A percentile compares a stretch with the other conserved stretches of the same genome.
These are phyloP conservation scores for Epizoanthus fatuus DNA, from an alignment of 92 coral and sea anemone species.

Conservation along the genomic window DNA sequence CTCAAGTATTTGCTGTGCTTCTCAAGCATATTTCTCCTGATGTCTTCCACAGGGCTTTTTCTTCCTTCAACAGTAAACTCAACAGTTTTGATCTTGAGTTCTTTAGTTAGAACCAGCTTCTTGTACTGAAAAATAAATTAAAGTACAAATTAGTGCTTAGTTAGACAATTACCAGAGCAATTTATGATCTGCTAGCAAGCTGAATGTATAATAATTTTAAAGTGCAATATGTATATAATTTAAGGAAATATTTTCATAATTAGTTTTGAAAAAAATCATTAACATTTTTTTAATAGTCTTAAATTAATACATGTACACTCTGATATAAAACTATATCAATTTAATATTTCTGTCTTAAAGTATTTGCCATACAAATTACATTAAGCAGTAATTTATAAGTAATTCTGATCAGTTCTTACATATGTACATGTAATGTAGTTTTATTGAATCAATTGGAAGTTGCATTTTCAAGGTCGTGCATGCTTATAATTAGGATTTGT, in stretches of 20 bases:
- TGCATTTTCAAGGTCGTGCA: too few relatives aligned
- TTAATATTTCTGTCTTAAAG: too few relatives aligned
- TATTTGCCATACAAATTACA: too few relatives aligned
- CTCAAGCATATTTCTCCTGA: constrained; percentile 47
- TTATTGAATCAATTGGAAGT: too few relatives aligned
- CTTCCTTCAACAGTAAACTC: constrained; percentile 59
- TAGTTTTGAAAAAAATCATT: too few relatives aligned
- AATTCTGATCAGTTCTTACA: too few relatives aligned
- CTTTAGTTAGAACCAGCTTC: constrained; percentile 31
- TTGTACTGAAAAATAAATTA: constrained; percentile 23
- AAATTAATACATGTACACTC: too few relatives aligned
- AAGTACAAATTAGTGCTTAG: background rate
- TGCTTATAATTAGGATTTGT: background rate
- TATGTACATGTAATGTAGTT: too few relatives aligned
- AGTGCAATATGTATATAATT: background rate
- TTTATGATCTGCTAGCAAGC: background rate
- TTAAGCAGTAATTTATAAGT: too few relatives aligned
- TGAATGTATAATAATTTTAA: background rate
- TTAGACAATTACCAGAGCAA: background rate
- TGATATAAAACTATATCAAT: too few relatives aligned
- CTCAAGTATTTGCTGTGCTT: constrained; percentile 41
- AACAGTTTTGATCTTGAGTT: constrained; percentile 13
- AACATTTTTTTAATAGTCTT: too few relatives aligned
- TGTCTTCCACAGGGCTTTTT: constrained; percentile 51
- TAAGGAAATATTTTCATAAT: too few relatives aligned